Evolutionary conservation across 2,888 invertebrate species (phyloP), one percentile per base, ranked within the genome.

Genomic region (Ophioninae sp.): DNA sequence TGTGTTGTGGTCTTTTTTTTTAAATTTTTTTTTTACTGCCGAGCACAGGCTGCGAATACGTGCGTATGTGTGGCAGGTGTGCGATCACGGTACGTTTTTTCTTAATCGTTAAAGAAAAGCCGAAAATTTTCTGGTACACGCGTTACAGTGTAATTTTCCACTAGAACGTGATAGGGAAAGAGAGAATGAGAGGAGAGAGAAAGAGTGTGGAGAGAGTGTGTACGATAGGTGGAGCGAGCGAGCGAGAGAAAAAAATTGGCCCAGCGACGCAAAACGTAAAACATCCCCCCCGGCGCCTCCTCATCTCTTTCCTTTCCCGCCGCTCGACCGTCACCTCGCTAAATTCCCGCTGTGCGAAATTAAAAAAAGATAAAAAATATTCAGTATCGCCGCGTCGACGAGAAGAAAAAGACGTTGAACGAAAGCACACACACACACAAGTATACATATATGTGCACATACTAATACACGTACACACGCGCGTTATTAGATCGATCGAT

Each of bases 101-200:
- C 30, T 50, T 17, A 17, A 50, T 13, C 50, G 88, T 89, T 89
- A 88, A 88, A 87, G 86, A 81, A 85, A 85, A 88, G 79, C 87
- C 84, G 57, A 85, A 88, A 87, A 77, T 88, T 86, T 86, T 86
- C 85, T 87, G 86, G 84, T 87, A 88, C 88, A 88, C 37, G 67
- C 50, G 64, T 44, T 64, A 67, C 7, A 67, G 50, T 67, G 44
- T 59, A 67, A 59, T 76, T 59, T 68, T 41, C 21, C 39, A 67
- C 41, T 3, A 50, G 50, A 50, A 17, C 50, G 17, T 17, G 17
- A 50, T 13, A 50, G 50, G 5, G 50, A 30, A 30, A 30, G 30
- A 30, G 30, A 13, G 50, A 50, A 13, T 13, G 44, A 44, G 44
- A 30, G 30, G 30, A 30, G 30, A 30, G 30, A 30, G 30, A 30